Evolutionary conservation across 2,888 invertebrate genomes (phyloP), one percentile per base, ranked within the genome.

Genomic region (Lasius platythorax): DNA sequence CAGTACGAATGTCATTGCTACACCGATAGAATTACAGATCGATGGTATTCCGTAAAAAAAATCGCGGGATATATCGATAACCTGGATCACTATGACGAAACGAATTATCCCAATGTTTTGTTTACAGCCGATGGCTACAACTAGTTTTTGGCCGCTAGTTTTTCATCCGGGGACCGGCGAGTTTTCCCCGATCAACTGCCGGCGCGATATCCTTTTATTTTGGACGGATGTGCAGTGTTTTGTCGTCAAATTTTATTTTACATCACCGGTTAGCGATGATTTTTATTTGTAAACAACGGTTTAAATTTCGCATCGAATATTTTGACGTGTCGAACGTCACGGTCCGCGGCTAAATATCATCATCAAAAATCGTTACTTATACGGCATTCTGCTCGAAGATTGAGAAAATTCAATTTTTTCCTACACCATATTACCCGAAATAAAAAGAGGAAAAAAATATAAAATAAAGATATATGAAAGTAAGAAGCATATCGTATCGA

Each of bases 181-280:
- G 72, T 79, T 79, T 72, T 46, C 61, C 58, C 79, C 72, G 72
- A 46, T 79, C 79, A 61, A 56, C 82, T 43, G 23, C 23, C 53
- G 82, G 33, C 23, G 28, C 53, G 58, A 67, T 18, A 76, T 8
- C 37, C 58, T 82, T 53, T 81, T 23, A 23, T 82, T 75, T 56
- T 33, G n/a, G 30, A 12, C 1, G 43, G 15, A 56, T 46, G 23
- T 15, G 43, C n/a, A 15, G 46, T 58, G 43, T 40, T 58, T 18
- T 15, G 76, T 66, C 76, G 82, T 76, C 56, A 76, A 82, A 76
- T 82, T 82, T 76, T 75, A 82, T 67, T 74, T 58, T 43, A 33
- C 66, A 43, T 79, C 79, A n/a, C 46, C 33, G 73, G 79, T 73
- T 73, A 73, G 61, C 15, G 43, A 70, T 70, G 46, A 81, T 81